A percentile compares a stretch with the other conserved stretches of the same genome.
phyloP scores from a whole-genome alignment of 2,797 vertebrate genomes.

The Siniperca undulata region DNA sequence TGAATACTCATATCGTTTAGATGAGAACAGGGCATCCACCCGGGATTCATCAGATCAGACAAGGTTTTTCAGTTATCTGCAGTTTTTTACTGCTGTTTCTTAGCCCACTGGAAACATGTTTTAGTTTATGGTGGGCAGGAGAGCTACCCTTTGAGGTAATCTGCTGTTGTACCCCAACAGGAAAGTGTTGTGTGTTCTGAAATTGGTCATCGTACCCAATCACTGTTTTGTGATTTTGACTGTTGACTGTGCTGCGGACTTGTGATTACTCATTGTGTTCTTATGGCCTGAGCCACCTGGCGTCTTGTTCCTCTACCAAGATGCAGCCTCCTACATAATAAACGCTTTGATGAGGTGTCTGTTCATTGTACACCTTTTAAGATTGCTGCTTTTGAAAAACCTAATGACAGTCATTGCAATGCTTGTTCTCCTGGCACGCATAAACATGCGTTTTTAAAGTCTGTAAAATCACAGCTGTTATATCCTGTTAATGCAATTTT shows the following conservation, averaged over 20 bases:
- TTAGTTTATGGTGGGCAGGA: not conserved
- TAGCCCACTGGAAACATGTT: not conserved
- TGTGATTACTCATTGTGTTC: constrained; percentile 61
- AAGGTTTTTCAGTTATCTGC: not conserved
- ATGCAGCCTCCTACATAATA: constrained; percentile 64
- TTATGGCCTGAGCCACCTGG: constrained; percentile 56
- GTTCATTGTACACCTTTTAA: constrained; percentile 34
- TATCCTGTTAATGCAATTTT: not conserved
- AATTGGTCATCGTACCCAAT: constrained; percentile 7
- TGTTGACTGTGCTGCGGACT: constrained; percentile 33
- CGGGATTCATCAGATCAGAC: not conserved
- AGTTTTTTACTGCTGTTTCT: not conserved
- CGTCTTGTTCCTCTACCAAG: constrained; percentile 52
- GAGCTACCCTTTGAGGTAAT: not conserved
- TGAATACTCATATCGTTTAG: constrained; percentile 5
- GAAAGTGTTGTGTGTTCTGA: not conserved
- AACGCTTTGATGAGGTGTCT: constrained; percentile 52
- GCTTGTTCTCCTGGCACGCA: not conserved
- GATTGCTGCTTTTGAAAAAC: constrained; percentile 23
- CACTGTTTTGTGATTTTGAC: constrained; percentile 35
- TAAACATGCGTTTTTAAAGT: not conserved
- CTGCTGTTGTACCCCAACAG: constrained; percentile 1
- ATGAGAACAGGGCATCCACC: constrained; percentile 14
- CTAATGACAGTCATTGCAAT: not conserved
- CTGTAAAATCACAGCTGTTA: constrained; percentile 7